Evolutionary conservation across 2,797 vertebrate genomes (phyloP).

Genomic region (Mormyrops attenuatus): DNA sequence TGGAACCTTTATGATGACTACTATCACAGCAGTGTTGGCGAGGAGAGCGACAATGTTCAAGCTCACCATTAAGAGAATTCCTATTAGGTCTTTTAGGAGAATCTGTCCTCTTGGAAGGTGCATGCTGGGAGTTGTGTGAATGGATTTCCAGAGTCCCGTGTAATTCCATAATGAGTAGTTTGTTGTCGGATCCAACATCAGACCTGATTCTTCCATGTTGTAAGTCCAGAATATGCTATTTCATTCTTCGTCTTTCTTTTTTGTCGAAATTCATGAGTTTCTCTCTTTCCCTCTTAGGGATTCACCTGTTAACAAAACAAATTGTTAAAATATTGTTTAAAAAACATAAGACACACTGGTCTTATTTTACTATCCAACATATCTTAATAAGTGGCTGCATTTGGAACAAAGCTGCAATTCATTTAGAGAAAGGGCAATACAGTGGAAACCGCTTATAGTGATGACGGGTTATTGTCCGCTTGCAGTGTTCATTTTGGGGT

Average conservation of each 20-base stretch:
- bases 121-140: constrained; percentile 52
- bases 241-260: background rate
- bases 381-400: background rate
- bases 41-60: constrained; percentile 75
- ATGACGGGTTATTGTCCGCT: background rate
- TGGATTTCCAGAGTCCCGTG: constrained; percentile 30
- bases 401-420: background rate
- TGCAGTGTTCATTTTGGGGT: background rate
- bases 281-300: background rate
- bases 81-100: constrained; percentile 60
- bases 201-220: background rate
- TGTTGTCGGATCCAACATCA: background rate
- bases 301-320: background rate
- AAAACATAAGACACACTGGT: background rate
- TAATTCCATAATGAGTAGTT: background rate
- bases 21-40: constrained; percentile 74
- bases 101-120: constrained; percentile 51
- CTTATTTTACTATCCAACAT: background rate
- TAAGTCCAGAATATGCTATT: background rate
- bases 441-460: background rate
- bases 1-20: constrained; percentile 75
- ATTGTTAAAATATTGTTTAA: background rate
- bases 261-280: background rate
- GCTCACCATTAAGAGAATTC: constrained; percentile 74
- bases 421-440: background rate